Conservation (phyloP, 2,113 vertebrate species). For the Oenanthe melanoleuca region DNA sequence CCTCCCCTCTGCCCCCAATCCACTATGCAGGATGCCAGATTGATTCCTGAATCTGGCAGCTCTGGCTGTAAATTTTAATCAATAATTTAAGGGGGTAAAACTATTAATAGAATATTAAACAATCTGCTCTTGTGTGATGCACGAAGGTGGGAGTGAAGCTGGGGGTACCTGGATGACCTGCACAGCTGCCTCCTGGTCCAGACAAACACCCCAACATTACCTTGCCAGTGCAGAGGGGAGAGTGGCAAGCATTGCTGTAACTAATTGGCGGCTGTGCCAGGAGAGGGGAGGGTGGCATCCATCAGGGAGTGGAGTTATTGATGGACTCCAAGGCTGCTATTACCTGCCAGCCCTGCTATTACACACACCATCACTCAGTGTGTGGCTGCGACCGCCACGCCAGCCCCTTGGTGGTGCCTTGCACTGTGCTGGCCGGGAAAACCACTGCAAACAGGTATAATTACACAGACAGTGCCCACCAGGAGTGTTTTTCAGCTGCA, state of each 20-base stretch:
- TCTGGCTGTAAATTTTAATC: slow-evolving; percentile 37
- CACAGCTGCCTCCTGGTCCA: not conserved
- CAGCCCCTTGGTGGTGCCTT: rapidly evolving
- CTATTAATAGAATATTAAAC: slow-evolving; percentile 28
- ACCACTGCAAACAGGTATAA: not conserved
- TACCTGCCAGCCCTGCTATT: slow-evolving; percentile 38
- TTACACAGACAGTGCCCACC: not conserved
- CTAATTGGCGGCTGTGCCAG: not conserved
- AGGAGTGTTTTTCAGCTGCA: not conserved
- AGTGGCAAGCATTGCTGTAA: not conserved
- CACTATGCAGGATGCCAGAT: not conserved
- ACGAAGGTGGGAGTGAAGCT: not conserved
- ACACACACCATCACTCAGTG: not conserved
- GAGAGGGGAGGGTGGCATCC: not conserved
- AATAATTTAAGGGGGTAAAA: slow-evolving; percentile 54
- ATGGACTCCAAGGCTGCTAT: slow-evolving; percentile 8
- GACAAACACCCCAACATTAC: not conserved
- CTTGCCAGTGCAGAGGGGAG: rapidly evolving
- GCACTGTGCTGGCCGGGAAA: rapidly evolving
- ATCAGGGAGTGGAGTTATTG: not conserved
- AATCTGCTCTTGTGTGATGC: not conserved
- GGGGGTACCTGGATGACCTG: not conserved
- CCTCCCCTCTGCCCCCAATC: not conserved
- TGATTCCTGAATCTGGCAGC: slow-evolving; percentile 12
- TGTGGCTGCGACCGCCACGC: rapidly evolving